Percentiles rank a stretch among this genome's conserved stretches.
Evolutionary conservation across 2,113 vertebrate species (phyloP).

Genomic region (Monarcha castaneiventris): DNA sequence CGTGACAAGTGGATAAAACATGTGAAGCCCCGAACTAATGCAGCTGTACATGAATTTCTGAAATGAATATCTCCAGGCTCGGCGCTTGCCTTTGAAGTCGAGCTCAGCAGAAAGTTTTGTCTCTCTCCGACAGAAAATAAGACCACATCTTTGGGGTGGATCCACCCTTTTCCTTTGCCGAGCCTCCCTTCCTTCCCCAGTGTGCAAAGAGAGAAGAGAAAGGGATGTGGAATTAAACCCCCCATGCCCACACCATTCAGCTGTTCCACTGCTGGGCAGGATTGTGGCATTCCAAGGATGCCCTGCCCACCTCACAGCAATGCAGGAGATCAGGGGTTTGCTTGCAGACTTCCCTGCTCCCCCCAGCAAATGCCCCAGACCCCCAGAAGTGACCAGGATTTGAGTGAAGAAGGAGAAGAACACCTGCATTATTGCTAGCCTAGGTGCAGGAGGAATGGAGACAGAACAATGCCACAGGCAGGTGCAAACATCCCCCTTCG

Average conservation of each 20-base stretch:
- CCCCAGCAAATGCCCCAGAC: neutral
- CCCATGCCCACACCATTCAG: neutral
- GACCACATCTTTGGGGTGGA: neutral
- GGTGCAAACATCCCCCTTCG: no score
- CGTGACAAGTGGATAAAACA: slow-evolving; percentile 71
- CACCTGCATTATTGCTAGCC: neutral
- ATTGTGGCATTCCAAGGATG: accelerated
- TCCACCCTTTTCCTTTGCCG: neutral
- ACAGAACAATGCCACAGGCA: neutral
- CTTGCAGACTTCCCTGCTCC: neutral
- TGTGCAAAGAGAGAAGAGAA: neutral
- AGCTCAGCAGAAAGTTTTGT: slow-evolving; percentile 42
- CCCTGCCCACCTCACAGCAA: neutral
- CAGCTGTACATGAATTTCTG: slow-evolving; percentile 64
- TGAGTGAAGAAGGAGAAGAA: neutral
- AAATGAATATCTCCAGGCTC: slow-evolving; percentile 46
- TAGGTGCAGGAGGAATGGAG: neutral
- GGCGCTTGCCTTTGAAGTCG: slow-evolving; percentile 12
- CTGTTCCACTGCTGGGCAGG: neutral
- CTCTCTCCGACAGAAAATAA: neutral
- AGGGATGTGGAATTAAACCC: neutral
- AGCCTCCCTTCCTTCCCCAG: neutral
- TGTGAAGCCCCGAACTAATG: slow-evolving; percentile 59
- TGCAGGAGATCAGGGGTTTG: neutral
- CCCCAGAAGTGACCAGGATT: neutral